Evolutionary conservation across 2,797 vertebrate genomes (phyloP), one percentile per base, ranked within the genome.

Genomic region (Enteromius argenteus): DNA sequence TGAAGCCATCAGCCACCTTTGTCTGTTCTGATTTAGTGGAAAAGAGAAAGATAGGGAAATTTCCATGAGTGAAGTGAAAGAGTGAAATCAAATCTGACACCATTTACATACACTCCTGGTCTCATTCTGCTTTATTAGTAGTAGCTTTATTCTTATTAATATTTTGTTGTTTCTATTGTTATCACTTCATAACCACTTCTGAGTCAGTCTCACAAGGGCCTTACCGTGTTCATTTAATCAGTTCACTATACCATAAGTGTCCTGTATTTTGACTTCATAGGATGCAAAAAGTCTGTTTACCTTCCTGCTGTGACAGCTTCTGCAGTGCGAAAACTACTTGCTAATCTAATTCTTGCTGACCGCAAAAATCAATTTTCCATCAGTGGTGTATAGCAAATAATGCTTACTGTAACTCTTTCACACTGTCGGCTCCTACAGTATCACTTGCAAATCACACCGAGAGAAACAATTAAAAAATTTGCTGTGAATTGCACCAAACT

Each of bases 311-410:
- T 78, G 81, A 87, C 82, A 53, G 88, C 35, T 60, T 44, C 88
- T 85, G 49, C 89, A 91, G 74, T 88, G 87, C 81, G 67, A 90
- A 90, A 86, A 87, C 90, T 85, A 60, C 73, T 81, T 92, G 91
- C 87, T 90, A 86, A 88, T 84, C 83, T 86, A 91, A 90, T 92
- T 91, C 86, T 90, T 91, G 92, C 92, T 92, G 92, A 93, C 89
- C 85, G 84, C 85, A 88, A 91, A 92, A 93, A 94, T 93, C 92
- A 92, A 93, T 94, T 90, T 91, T 88, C 89, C 90, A 91, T 93
- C 90, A 88, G 86, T 87, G 86, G 81, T 56, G 83, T 81, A 86
- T 78, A 86, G 91, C 92, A 93, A 93, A 92, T 93, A 92, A 90
- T 90, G 90, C 91, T 88, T 91, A 90, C 90, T 87, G 88, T 86